Conservation (phyloP, 1,140 invertebrate species). For the Lasaia peninsularis region DNA sequence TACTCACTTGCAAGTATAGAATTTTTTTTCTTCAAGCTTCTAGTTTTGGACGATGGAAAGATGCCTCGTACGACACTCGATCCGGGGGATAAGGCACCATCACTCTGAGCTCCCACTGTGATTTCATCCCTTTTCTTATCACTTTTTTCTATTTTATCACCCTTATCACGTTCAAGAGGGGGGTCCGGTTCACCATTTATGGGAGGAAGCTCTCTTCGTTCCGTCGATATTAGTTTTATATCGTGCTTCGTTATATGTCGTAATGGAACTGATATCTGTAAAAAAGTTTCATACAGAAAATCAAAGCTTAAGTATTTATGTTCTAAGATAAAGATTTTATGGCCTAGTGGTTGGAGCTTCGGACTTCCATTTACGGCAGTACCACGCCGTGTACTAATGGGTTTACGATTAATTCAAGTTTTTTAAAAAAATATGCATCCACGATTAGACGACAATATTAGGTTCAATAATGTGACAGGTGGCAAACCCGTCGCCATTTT, state of each 20-base stretch:
- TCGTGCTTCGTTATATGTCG: constrained; percentile 66
- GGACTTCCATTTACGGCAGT: too few species aligned
- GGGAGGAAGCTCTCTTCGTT: constrained; percentile 46
- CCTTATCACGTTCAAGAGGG: constrained; percentile 8
- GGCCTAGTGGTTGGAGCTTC: too few species aligned
- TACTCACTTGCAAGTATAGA: constrained; percentile 83
- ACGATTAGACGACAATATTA: too few species aligned
- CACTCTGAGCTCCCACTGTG: constrained; percentile 19
- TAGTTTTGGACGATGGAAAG: constrained; percentile 61
- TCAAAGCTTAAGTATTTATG: too few species aligned
- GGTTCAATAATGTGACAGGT: too few species aligned
- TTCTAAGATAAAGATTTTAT: too few species aligned
- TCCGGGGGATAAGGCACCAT: constrained; percentile 32
- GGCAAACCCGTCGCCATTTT: too few species aligned
- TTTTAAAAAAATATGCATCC: too few species aligned
- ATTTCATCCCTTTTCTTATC: constrained; percentile 25
- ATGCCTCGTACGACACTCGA: constrained; percentile 50
- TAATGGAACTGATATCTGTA: constrained; percentile 44
- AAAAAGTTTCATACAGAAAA: too few species aligned
- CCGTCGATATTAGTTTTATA: constrained; percentile 53
- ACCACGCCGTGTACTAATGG: too few species aligned
- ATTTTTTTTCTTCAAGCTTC: constrained; percentile 82
- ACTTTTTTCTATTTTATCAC: not conserved
- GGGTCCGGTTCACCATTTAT: constrained; percentile 43
- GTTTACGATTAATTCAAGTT: too few species aligned